Evolutionary conservation across 2,797 vertebrate species (phyloP).

Genomic region (Nyctibius grandis): DNA sequence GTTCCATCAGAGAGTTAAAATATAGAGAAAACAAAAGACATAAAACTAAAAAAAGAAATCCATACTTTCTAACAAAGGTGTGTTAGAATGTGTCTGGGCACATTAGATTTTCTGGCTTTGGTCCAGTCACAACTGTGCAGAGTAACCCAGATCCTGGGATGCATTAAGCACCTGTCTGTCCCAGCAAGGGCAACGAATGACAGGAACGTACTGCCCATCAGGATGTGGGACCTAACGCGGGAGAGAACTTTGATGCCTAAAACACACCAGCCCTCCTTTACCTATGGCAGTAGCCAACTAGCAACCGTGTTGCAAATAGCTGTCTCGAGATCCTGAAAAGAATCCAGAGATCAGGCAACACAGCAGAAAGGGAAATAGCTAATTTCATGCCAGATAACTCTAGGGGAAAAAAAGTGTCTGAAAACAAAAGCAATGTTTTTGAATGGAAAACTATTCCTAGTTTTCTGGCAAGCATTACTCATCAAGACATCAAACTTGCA

Average conservation of each 20-base stretch:
- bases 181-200: not conserved
- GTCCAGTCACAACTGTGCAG: not conserved
- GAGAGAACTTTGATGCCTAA: not conserved
- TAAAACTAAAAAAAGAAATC: not conserved
- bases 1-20: not conserved
- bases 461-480: constrained; percentile 34
- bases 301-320: not conserved
- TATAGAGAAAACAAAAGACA: not conserved
- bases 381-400: not conserved
- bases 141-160: not conserved
- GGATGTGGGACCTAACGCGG: not conserved
- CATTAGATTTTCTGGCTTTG: not conserved
- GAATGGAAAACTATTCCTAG: not conserved
- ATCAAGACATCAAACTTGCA: not conserved
- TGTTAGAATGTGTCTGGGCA: not conserved
- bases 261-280: not conserved
- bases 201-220: not conserved
- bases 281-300: not conserved
- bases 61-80: not conserved
- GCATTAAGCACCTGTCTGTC: not conserved
- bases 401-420: not conserved
- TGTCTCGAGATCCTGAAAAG: not conserved
- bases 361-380: not conserved
- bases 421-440: constrained; percentile 52
- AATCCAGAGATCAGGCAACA: not conserved